Conservation (phyloP, 2,888 invertebrate genomes). For the Drosophila crucigera region DNA sequence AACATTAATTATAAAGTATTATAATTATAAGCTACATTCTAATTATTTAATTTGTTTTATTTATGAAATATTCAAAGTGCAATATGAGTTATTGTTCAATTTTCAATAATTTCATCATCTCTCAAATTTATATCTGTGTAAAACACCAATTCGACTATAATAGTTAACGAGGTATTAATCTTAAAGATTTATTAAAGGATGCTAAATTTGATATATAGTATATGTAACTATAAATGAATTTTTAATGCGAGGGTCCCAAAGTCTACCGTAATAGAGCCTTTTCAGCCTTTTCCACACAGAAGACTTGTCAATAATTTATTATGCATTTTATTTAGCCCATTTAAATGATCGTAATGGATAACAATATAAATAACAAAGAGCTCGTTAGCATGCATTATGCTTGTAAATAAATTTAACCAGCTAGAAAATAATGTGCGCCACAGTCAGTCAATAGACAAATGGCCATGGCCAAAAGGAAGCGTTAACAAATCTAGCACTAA, state of each 20-base stretch:
- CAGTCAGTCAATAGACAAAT: constrained; percentile 70
- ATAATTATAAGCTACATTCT: neutral
- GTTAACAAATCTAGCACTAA: constrained; percentile 57
- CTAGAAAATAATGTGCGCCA: constrained; percentile 76
- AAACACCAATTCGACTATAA: neutral
- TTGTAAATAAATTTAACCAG: constrained; percentile 78
- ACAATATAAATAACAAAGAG: constrained; percentile 63
- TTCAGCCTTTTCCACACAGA: neutral
- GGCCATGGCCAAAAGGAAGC: constrained; percentile 39
- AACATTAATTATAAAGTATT: neutral
- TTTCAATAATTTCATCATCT: neutral
- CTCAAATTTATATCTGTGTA: neutral
- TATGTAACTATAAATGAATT: neutral
- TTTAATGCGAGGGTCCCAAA: neutral
- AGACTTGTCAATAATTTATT: constrained; percentile 56
- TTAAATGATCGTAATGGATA: constrained; percentile 57
- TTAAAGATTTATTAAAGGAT: neutral
- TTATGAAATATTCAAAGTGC: neutral
- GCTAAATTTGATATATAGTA: neutral
- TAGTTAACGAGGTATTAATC: neutral
- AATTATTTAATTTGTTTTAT: neutral
- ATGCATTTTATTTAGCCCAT: constrained; percentile 34
- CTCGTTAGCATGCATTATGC: constrained; percentile 75
- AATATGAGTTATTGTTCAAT: neutral
- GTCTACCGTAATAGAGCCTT: constrained; percentile 6